Percentiles rank a stretch among this genome's conserved stretches.
Evolutionary conservation across 2,888 invertebrate genomes (phyloP).

Genomic region (Erpobdella octoculata): DNA sequence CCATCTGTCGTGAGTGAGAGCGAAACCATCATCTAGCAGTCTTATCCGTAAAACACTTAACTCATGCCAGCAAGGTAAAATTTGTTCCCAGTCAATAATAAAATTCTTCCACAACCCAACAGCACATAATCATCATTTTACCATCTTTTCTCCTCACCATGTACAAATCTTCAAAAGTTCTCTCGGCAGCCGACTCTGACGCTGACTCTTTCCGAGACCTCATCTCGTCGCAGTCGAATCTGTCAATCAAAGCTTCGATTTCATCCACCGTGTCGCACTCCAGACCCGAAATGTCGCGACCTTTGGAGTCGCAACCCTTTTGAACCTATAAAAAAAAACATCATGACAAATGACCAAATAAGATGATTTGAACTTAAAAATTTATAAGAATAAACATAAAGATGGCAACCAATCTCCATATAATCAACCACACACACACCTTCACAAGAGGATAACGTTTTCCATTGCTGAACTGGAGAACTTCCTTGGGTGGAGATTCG

Average conservation of each 20-base stretch:
- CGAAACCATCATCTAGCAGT: not conserved
- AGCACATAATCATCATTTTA: not conserved
- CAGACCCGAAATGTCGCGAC: slow-evolving; percentile 42
- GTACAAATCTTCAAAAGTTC: slow-evolving; percentile 77
- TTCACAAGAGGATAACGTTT: slow-evolving; percentile 39
- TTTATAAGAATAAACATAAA: no score
- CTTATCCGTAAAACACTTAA: not conserved
- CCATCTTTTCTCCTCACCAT: slow-evolving; percentile 27
- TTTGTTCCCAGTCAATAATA: not conserved
- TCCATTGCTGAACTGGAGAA: slow-evolving; percentile 37
- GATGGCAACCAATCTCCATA: no score
- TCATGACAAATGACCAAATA: no score
- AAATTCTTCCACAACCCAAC: not conserved
- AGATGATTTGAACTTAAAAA: no score
- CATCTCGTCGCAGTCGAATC: slow-evolving; percentile 46
- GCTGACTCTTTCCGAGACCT: slow-evolving; percentile 30
- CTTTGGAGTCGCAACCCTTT: slow-evolving; percentile 36
- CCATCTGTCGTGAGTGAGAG: no score
- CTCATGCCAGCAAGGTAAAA: not conserved
- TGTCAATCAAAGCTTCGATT: slow-evolving; percentile 48
- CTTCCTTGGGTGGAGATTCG: slow-evolving; percentile 40
- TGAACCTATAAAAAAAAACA: slow-evolving; percentile 31
- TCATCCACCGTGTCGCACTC: slow-evolving; percentile 48
- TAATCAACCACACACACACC: slow-evolving; percentile 28
- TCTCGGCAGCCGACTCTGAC: slow-evolving; percentile 50